Conservation (phyloP, 1,140 invertebrate genomes). For the Halesus radiatus region DNA sequence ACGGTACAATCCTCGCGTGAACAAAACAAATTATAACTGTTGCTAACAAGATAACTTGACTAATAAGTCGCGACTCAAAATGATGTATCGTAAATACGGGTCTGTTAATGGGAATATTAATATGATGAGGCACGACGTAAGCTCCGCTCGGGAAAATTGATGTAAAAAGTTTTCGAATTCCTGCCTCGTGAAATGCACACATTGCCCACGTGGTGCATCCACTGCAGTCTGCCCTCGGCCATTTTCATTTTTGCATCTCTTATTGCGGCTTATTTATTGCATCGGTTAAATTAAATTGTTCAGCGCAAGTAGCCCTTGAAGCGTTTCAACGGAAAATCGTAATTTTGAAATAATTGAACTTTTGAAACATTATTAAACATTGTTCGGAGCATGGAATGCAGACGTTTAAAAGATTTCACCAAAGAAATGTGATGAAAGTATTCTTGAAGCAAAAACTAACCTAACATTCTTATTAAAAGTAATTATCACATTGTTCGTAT, state of each 20-base stretch:
- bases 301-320: not conserved
- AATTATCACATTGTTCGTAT: no score
- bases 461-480: no score
- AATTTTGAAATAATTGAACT: not conserved
- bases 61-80: not conserved
- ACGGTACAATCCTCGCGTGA: no score
- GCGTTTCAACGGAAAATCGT: not conserved
- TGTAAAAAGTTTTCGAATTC: conserved; percentile 10
- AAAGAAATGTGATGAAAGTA: no score
- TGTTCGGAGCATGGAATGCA: no score
- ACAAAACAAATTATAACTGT: not conserved
- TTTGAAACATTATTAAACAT: not conserved
- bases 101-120: not conserved
- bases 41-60: conserved; percentile 14
- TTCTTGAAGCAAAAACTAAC: no score
- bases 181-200: not conserved
- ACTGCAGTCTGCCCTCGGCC: not conserved
- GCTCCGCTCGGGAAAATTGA: not conserved
- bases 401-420: no score
- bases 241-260: conserved; percentile 9
- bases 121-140: not conserved
- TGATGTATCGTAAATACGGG: not conserved
- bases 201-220: not conserved
- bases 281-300: conserved; percentile 12
- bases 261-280: not conserved